These are phyloP conservation scores for Cherax destructor DNA, from an alignment of 1,140 invertebrate species.

Conservation along the genomic window DNA sequence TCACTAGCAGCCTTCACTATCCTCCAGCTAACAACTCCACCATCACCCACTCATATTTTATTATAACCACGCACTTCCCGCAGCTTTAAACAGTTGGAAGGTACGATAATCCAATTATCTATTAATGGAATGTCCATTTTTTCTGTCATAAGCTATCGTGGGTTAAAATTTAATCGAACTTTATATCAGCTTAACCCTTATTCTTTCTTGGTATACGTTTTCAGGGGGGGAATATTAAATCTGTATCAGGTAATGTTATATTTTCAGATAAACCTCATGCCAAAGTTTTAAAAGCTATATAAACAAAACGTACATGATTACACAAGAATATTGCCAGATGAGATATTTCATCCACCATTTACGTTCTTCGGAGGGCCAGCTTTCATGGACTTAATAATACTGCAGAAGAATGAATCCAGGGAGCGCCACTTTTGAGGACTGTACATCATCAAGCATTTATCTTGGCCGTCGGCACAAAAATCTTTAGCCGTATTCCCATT, in stretches of 20 bases:
- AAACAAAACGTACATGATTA: background rate
- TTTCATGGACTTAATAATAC: background rate
- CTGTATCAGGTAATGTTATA: background rate
- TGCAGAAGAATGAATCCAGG: background rate
- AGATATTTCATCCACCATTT: background rate
- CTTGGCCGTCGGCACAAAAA: background rate
- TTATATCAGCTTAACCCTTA: constrained; percentile 6
- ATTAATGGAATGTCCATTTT: constrained; percentile 19
- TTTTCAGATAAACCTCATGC: background rate
- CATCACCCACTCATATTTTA: background rate
- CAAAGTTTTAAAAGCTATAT: background rate
- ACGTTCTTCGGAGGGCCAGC: background rate
- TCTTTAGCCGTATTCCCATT: background rate
- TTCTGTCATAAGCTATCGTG: background rate
- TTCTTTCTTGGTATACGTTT: background rate
- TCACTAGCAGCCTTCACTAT: background rate
- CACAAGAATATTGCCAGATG: background rate
- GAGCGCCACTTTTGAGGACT: background rate
- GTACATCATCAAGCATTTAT: background rate
- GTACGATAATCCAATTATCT: constrained; percentile 29
- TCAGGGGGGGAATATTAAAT: background rate
- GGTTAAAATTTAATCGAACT: constrained; percentile 18
- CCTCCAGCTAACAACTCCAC: background rate
- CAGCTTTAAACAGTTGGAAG: constrained; percentile 8
- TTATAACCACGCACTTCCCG: constrained; percentile 5